Evolutionary conservation across 2,888 invertebrate species (phyloP).

Genomic region (Sesia bembeciformis): DNA sequence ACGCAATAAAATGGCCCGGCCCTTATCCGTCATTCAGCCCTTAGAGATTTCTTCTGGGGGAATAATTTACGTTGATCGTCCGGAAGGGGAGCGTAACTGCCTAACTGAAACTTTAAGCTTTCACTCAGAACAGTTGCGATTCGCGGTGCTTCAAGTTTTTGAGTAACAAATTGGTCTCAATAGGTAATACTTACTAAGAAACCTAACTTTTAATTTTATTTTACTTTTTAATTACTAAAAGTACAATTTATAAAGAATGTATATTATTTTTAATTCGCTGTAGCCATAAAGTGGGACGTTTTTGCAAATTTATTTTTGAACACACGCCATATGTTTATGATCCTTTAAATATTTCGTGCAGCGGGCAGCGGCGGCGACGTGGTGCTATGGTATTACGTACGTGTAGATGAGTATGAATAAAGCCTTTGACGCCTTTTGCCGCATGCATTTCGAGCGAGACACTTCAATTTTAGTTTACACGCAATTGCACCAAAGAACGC

Average conservation of each 20-base stretch:
- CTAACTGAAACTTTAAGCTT: slow-evolving; percentile 72
- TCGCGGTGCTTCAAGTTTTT: slow-evolving; percentile 59
- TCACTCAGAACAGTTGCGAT: slow-evolving; percentile 63
- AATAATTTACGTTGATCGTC: slow-evolving; percentile 73
- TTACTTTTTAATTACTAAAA: no score
- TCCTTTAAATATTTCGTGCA: slow-evolving; percentile 27
- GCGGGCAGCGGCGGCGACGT: slow-evolving; percentile 16
- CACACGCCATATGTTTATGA: slow-evolving; percentile 2
- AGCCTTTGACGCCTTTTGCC: slow-evolving; percentile 64
- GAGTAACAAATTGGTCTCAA: slow-evolving; percentile 49
- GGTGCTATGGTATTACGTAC: slow-evolving; percentile 30
- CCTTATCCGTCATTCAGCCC: slow-evolving; percentile 73
- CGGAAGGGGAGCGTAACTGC: slow-evolving; percentile 69
- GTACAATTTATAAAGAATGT: no score
- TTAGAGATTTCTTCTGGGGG: slow-evolving; percentile 70
- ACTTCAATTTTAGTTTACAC: slow-evolving; percentile 56
- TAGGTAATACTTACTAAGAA: no score
- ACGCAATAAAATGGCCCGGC: slow-evolving; percentile 67
- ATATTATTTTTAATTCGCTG: no score
- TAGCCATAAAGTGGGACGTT: neutral
- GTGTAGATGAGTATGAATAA: slow-evolving; percentile 56
- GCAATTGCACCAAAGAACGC: slow-evolving; percentile 1
- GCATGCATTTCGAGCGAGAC: slow-evolving; percentile 46
- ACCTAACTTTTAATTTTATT: no score
- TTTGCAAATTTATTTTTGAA: slow-evolving; percentile 15